Conservation (phyloP, 2,888 invertebrate species). For the Stegana nigrithorax region DNA sequence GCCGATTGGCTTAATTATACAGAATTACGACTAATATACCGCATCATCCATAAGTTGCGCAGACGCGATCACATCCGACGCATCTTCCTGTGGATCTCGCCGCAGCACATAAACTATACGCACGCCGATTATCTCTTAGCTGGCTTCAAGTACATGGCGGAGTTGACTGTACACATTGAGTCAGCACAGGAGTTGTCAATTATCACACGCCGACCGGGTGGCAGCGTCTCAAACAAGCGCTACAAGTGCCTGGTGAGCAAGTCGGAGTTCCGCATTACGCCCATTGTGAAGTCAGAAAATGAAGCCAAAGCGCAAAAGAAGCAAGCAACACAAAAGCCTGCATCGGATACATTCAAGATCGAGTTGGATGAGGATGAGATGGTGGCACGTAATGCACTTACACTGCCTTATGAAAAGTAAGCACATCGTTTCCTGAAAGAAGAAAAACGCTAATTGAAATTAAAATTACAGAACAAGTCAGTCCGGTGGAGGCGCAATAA, state of each 20-base stretch:
- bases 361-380: constrained; percentile 67
- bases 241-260: constrained; percentile 55
- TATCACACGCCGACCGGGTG: constrained; percentile 59
- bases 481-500: constrained; percentile 74
- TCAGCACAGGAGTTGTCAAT: constrained; percentile 50
- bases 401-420: constrained; percentile 67
- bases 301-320: constrained; percentile 11
- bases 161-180: constrained; percentile 58
- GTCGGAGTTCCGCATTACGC: constrained; percentile 53
- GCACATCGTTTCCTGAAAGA: constrained; percentile 15
- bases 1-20: constrained; percentile 58
- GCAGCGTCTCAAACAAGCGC: constrained; percentile 55
- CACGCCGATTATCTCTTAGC: constrained; percentile 55
- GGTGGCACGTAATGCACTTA: constrained; percentile 65
- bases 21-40: constrained; percentile 53
- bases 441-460: too few species aligned
- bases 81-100: constrained; percentile 63
- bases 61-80: constrained; percentile 53
- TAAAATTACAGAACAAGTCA: constrained; percentile 63
- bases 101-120: constrained; percentile 46
- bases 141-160: constrained; percentile 64
- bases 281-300: constrained; percentile 22
- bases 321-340: neutral
- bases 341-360: constrained; percentile 62
- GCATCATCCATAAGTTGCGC: constrained; percentile 55